phyloP scores from a whole-genome alignment of 2,888 invertebrate species.

The Idaea straminata region DNA sequence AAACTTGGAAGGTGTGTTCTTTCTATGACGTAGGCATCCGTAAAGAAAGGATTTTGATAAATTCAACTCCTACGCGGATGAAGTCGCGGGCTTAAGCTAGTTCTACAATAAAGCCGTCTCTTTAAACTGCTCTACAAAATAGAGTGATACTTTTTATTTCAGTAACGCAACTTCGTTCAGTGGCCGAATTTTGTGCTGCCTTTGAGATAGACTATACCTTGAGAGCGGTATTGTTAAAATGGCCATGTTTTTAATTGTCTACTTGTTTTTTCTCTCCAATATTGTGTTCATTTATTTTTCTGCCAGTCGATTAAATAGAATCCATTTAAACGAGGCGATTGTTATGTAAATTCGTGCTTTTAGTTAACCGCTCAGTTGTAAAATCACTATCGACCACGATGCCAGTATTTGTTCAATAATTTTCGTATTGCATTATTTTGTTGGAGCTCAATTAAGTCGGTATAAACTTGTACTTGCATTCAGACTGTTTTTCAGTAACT shows the following conservation, averaged over 20 bases:
- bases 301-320: background rate
- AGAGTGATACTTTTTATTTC: no score
- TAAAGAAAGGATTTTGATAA: no score
- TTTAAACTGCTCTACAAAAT: no score
- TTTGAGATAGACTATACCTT: background rate
- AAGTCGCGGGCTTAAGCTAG: no score
- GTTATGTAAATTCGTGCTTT: background rate
- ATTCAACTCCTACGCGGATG: no score
- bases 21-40: no score
- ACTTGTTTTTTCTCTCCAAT: background rate
- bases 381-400: background rate
- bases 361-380: background rate
- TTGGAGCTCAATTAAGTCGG: background rate
- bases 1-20: no score
- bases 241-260: background rate
- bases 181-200: background rate
- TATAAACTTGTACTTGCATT: no score
- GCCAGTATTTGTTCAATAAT: background rate
- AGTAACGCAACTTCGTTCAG: background rate
- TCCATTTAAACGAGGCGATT: background rate
- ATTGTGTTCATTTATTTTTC: background rate
- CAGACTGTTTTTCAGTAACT: no score
- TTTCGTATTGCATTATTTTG: background rate
- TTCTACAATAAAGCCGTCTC: no score
- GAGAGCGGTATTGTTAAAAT: background rate